Base-by-base conservation (phyloP, 2,113 vertebrate species). In the Microtus richardsoni region DNA sequence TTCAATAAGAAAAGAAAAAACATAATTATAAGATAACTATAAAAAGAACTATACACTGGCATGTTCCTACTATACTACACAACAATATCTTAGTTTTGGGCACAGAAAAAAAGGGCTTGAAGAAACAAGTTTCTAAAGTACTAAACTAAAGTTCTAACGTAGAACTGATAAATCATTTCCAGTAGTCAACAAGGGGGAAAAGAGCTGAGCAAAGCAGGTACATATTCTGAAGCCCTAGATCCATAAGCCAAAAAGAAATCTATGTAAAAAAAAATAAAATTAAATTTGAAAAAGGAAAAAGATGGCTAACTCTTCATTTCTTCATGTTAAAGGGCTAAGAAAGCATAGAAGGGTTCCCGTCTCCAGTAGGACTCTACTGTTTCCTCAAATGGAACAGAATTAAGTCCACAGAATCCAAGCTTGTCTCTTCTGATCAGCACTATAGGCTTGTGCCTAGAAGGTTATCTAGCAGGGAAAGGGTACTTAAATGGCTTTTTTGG, bases 1-100 rank as follows among this genome's bases (percentile, higher is more conserved):
- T 98, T 93, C 28, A 96, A 80, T 0, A 85, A 86, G 58, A 95
- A 93, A 94, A 77, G 87, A 7, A 93, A 49, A 95, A 83, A 92
- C 8, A 39, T 28, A 14, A 6, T 73, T 44, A 77, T 87, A 33
- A 91, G 44, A 19, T 21, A 77, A 66, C 26, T 87, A 26, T 82
- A 44, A 58, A 68, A 74, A 77, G 7, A 36, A 33, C 24, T 58
- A 49, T 62, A 22, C 49, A 36, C 87, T 87, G 39, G 54, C n/a
- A 86, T 58, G 22, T 74, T 39, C 26, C 88, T 60, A 58, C 28
- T 71, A n/a, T n/a, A 58, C 52, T 80, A 62, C 58, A n/a, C 47
- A 75, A 54, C 1, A 78, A 47, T 58, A 41, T 49, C 24, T 54
- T 49, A 88, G 19, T 54, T 26, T 7, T 75, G 49, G 90, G 36